Evolutionary conservation across 2,797 vertebrate species (phyloP).

Genomic region (Phoebastria nigripes): DNA sequence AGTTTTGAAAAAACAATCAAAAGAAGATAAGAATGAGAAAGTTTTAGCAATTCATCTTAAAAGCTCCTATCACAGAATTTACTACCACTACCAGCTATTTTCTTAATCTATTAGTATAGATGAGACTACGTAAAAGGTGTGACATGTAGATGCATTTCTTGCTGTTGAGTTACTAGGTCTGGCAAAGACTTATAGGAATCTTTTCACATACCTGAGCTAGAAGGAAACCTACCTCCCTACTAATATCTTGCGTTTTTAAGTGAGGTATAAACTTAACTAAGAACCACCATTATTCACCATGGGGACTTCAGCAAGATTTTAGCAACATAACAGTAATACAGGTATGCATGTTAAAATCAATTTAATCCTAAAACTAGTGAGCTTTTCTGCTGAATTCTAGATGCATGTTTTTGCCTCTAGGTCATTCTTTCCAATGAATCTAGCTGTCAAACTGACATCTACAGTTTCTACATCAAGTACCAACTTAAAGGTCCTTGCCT

Average conservation of each 20-base stretch:
- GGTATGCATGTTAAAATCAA: not conserved
- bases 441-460: not conserved
- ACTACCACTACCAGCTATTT: not conserved
- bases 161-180: not conserved
- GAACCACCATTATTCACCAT: accelerated
- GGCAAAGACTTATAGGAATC: not conserved
- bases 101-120: not conserved
- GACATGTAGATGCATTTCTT: not conserved
- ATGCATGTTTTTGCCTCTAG: not conserved
- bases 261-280: not conserved
- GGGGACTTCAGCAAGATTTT: not conserved
- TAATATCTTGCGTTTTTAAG: not conserved
- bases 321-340: not conserved
- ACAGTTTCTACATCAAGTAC: not conserved
- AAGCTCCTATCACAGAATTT: not conserved
- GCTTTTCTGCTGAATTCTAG: not conserved
- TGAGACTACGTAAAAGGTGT: not conserved
- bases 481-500: not conserved
- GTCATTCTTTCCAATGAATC: not conserved
- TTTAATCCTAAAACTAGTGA: not conserved
- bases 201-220: not conserved
- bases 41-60: not conserved
- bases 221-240: not conserved
- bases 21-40: not conserved
- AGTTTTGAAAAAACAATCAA: not conserved